Evolutionary conservation across 2,888 invertebrate species (phyloP).

Genomic region (Idaea biselata): DNA sequence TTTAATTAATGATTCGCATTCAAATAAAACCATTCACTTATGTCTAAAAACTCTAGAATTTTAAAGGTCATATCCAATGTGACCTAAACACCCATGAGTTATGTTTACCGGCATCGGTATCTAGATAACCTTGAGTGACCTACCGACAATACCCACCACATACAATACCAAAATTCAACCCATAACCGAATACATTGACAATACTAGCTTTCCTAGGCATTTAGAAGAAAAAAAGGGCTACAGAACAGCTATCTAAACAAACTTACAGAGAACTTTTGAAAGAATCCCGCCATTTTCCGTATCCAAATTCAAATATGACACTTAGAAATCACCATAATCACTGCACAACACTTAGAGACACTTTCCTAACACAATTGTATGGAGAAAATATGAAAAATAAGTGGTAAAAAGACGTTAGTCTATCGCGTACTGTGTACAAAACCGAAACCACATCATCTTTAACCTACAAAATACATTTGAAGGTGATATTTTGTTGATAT

Average conservation of each 20-base stretch:
- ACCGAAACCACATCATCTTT: conserved; percentile 74
- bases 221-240: not conserved
- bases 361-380: conserved; percentile 35
- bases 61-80: conserved; percentile 70
- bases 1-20: too few relatives aligned
- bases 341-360: conserved; percentile 27
- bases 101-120: conserved; percentile 69
- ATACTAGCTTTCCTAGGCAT: not conserved
- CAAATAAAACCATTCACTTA: not conserved
- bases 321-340: conserved; percentile 33
- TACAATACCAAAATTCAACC: conserved; percentile 9
- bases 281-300: conserved; percentile 56
- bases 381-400: conserved; percentile 1
- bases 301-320: conserved; percentile 25
- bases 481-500: conserved; percentile 81
- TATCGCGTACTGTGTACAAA: conserved; percentile 65
- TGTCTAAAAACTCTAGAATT: not conserved
- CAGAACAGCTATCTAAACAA: not conserved
- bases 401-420: conserved; percentile 44
- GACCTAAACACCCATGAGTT: conserved; percentile 59
- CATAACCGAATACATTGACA: not conserved
- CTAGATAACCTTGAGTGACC: conserved; percentile 78
- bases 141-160: conserved; percentile 39
- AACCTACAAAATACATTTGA: conserved; percentile 80
- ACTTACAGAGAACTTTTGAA: conserved; percentile 48